Evolutionary conservation across 1,140 invertebrate species (phyloP), one percentile per base, ranked within the genome.

Genomic region (Heliconius hermathena): DNA sequence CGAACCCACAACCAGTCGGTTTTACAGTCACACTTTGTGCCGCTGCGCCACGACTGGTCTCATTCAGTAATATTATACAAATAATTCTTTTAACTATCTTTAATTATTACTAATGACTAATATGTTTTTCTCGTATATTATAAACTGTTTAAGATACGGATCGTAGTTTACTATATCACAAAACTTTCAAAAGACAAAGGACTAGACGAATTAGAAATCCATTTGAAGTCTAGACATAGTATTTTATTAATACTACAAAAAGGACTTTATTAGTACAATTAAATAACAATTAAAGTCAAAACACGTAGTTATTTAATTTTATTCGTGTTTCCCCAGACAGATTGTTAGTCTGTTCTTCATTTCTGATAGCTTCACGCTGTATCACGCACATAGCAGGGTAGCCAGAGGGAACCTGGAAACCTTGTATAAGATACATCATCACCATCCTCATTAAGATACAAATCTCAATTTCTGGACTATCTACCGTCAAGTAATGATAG

Each of bases 221-320:
- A 57, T 57, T 57, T 22, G 1, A 46, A 46, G 54, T 57, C 54
- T 57, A 57, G 54, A 22, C 54, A 20, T 57, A 0, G 54, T 57
- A 57, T 57, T 57, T 57, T 57, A 57, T 57, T 57, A n/a, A 57
- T 57, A 57, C 54, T 57, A 57, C 54, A 57, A 22, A 57, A 22
- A 22, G 54, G n/a, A 57, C 0, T 57, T 57, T 57, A 57, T 9
- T 57, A 57, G 8, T 22, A 3, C 54, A 22, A 57, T 57, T 57
- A 57, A 57, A 22, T 3, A 11, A 22, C 3, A n/a, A 57, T 57
- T 57, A 57, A 20, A 57, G 3, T n/a, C 8, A n/a, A 46, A 8
- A 57, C 18, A 20, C 20, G 5, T 52, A 33, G 33, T 2, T 16
- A 49, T 16, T 52, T 20, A 6, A 13, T 46, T 46, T 13, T 46